Evolutionary conservation across 2,113 vertebrate species (phyloP).

Genomic region (Dipodomys ordii): DNA sequence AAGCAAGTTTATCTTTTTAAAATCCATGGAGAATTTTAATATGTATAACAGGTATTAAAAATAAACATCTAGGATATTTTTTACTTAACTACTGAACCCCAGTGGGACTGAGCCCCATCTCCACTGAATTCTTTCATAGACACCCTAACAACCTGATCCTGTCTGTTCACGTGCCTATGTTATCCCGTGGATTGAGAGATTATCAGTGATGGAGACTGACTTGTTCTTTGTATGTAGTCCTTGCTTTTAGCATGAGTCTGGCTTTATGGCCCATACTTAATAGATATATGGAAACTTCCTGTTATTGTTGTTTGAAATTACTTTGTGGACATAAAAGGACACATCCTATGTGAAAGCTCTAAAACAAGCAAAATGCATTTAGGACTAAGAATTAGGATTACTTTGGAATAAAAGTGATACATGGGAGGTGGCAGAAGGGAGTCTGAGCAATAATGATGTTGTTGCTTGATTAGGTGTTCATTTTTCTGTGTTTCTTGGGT

Average conservation of each 20-base stretch:
- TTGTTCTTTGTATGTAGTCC: background rate
- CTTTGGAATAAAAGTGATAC: background rate
- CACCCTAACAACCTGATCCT: background rate
- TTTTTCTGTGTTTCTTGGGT: background rate
- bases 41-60: background rate
- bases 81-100: background rate
- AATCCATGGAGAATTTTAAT: background rate
- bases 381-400: background rate
- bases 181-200: background rate
- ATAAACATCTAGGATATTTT: background rate
- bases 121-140: background rate
- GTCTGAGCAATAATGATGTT: background rate
- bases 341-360: background rate
- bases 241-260: background rate
- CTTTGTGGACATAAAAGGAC: background rate
- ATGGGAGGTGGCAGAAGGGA: background rate
- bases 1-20: background rate
- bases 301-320: background rate
- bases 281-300: background rate
- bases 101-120: background rate
- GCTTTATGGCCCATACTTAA: background rate
- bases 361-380: background rate
- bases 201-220: too few species aligned
- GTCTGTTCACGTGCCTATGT: background rate
- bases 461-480: background rate